Evolutionary conservation across 2,113 vertebrate species (phyloP).

Genomic region (Marmota monax): DNA sequence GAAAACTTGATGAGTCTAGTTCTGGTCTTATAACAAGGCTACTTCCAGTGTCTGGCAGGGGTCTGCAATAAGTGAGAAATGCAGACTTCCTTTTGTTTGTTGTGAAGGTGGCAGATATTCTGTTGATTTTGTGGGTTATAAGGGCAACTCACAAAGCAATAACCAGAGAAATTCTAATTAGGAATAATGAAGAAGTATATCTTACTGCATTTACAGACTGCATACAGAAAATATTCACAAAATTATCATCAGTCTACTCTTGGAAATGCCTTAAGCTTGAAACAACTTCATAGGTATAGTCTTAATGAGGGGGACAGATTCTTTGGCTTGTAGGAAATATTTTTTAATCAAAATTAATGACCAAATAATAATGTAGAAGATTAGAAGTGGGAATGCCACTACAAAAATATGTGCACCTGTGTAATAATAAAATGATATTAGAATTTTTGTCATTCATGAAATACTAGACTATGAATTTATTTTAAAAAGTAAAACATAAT

Average conservation of each 20-base stretch:
- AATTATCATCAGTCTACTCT: background rate
- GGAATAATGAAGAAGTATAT: background rate
- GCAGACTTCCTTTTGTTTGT: background rate
- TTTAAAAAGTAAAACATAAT: background rate
- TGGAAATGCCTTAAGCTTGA: background rate
- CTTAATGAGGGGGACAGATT: background rate
- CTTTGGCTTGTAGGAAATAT: background rate
- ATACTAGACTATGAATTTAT: background rate
- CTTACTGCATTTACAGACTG: background rate
- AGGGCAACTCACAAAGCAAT: background rate
- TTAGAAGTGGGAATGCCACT: background rate
- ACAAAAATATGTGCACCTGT: background rate
- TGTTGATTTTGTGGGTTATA: background rate
- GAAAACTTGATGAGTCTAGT: background rate
- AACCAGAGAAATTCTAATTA: background rate
- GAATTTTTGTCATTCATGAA: background rate
- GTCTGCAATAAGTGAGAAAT: background rate
- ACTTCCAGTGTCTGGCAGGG: background rate
- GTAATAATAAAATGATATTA: background rate
- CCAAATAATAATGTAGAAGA: background rate
- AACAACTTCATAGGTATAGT: background rate
- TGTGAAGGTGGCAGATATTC: background rate
- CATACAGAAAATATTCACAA: background rate
- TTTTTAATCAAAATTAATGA: constrained; percentile 22
- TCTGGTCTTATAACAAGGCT: background rate